Conservation (phyloP, 2,888 invertebrate species). For the Platycheirus albimanus region DNA sequence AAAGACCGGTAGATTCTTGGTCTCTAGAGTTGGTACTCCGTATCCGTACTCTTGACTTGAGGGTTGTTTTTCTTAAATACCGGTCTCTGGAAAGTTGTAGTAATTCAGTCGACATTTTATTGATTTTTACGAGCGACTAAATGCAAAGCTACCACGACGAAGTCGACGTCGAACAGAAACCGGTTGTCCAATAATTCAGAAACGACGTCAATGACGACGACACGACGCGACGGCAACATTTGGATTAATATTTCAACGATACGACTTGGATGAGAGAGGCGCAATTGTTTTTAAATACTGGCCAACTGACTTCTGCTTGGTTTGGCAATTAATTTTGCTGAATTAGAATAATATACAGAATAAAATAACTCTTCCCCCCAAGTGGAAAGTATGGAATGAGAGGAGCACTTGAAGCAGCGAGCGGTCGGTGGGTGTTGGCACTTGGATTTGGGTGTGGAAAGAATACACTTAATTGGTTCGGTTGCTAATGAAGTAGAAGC, state of each 20-base stretch:
- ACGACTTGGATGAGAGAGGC: conserved; percentile 32
- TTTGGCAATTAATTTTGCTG: conserved; percentile 68
- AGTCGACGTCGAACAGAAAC: conserved; percentile 43
- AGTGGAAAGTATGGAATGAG: conserved; percentile 30
- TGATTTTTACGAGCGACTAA: conserved; percentile 55
- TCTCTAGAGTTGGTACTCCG: not conserved
- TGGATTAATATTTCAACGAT: conserved; percentile 8
- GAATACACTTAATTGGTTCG: conserved; percentile 37
- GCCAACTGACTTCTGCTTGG: conserved; percentile 38
- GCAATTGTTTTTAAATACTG: conserved; percentile 50
- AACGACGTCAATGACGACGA: conserved; percentile 20
- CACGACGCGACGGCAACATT: conserved; percentile 9
- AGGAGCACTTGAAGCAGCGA: not conserved
- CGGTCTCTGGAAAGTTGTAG: conserved; percentile 30
- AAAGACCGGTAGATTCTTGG: conserved; percentile 24
- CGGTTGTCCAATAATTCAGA: conserved; percentile 60
- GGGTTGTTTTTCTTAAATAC: conserved; percentile 50
- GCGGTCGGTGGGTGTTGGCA: conserved; percentile 10
- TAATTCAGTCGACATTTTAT: conserved; percentile 58
- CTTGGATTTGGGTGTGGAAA: conserved; percentile 21
- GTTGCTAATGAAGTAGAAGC: conserved; percentile 70
- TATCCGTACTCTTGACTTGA: conserved; percentile 7
- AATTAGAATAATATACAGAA: conserved; percentile 64
- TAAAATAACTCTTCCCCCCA: conserved; percentile 47
- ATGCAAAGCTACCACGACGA: conserved; percentile 4